Base-by-base conservation (phyloP, 2,888 invertebrate species). In the Morpho helenor region DNA sequence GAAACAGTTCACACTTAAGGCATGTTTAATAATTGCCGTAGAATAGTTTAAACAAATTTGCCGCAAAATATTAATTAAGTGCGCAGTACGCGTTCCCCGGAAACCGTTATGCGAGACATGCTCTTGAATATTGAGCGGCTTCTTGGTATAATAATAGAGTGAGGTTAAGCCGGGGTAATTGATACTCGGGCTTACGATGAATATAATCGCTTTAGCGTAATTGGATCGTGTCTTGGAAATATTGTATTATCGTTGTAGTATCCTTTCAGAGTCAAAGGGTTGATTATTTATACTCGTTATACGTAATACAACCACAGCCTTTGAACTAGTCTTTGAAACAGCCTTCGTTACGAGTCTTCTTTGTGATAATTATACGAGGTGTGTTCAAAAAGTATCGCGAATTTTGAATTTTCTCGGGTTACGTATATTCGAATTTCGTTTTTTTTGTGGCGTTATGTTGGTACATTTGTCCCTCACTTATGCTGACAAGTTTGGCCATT, bases 191-290 rank as follows among this genome's bases (percentile, higher is more conserved):
- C 52, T 57, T 49, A 55, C 55, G 59, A 53, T 23, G 45, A 51
- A 58, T 41, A 40, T 61, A 61, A 61, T 61, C 51, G 49, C 23
- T 49, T 61, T 55, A 59, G 10, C 45, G 61, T 58, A 61, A 61
- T 61, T 61, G 52, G 58, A 61, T 61, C 52, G 43, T 39, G 53
- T 51, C 56, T 52, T 41, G 49, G 23, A 23, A 43, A 56, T 56
- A 53, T 53, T 42, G 48, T 54, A 54, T 54, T 48, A 48, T 53
- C 22, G 47, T n/a, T n/a, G n/a, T n/a, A n/a, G 40, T 8, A 44
- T 51, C 51, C 23, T 47, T 46, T 31, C 41, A 45, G 45, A 31
- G 46, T 41, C 51, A 44, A 23, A 45, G 42, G 46, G 43, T 44
- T 43, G 49, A 46, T 50, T 53, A 42, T 46, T 45, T 50, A 41